Evolutionary conservation across 1,140 invertebrate species (phyloP).

Genomic region (Adelges cooleyi): DNA sequence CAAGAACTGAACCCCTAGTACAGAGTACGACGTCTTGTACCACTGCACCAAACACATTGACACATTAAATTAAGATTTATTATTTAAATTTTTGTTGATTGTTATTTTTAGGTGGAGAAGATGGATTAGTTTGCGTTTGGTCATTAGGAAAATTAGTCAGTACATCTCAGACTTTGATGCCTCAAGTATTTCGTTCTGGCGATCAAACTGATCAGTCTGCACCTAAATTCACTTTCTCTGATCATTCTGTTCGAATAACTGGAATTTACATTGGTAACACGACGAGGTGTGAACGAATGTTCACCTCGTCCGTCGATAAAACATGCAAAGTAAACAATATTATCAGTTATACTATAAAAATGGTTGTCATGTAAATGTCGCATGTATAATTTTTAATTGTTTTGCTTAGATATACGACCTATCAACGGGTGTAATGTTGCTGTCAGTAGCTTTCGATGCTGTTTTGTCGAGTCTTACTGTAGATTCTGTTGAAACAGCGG

Average conservation of each 20-base stretch:
- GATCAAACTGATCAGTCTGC: slow-evolving; percentile 44
- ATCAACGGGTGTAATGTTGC: slow-evolving; percentile 49
- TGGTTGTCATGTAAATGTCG: background rate
- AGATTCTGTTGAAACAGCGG: slow-evolving; percentile 53
- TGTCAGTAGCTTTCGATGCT: slow-evolving; percentile 61
- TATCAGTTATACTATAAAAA: background rate
- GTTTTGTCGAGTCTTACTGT: slow-evolving; percentile 56
- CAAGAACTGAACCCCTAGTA: too few species aligned
- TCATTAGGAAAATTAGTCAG: slow-evolving; percentile 29
- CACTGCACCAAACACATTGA: too few species aligned
- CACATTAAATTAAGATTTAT: too few species aligned
- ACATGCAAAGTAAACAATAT: slow-evolving; percentile 54
- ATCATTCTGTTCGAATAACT: slow-evolving; percentile 58
- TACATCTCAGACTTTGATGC: slow-evolving; percentile 27
- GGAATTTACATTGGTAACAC: slow-evolving; percentile 38
- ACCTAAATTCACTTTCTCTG: slow-evolving; percentile 54
- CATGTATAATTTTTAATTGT: background rate
- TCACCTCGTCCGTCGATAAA: slow-evolving; percentile 65
- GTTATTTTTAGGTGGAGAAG: slow-evolving; percentile 51
- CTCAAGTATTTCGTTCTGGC: slow-evolving; percentile 38
- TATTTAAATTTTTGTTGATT: background rate
- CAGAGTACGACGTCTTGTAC: too few species aligned
- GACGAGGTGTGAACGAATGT: slow-evolving; percentile 52
- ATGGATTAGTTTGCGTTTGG: slow-evolving; percentile 75
- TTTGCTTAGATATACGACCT: slow-evolving; percentile 54